Conservation (phyloP, 2,797 vertebrate genomes). For the Coccyzus lansbergi region DNA sequence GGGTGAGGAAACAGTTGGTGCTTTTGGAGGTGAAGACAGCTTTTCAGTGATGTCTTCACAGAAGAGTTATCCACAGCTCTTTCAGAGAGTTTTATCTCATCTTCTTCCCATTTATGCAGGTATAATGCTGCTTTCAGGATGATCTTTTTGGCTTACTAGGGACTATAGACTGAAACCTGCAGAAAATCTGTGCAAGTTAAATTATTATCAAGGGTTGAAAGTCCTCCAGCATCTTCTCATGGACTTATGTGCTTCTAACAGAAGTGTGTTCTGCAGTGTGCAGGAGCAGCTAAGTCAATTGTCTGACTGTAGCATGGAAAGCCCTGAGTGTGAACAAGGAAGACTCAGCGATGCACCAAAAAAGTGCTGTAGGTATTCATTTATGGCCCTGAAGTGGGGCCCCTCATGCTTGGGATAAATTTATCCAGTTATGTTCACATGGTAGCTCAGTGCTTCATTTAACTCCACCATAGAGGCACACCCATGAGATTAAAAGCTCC, state of each 20-base stretch:
- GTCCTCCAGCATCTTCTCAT: not conserved
- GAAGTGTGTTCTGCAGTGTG: not conserved
- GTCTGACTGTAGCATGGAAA: not conserved
- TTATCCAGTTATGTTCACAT: not conserved
- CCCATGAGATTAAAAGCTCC: not conserved
- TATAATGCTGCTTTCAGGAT: not conserved
- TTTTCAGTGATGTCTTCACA: not conserved
- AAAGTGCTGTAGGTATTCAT: not conserved
- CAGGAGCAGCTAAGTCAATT: not conserved
- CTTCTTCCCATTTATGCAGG: not conserved
- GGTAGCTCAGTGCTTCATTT: not conserved
- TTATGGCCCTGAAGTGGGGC: not conserved
- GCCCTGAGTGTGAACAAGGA: not conserved
- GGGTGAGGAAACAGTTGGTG: constrained; percentile 16
- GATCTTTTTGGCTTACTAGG: not conserved
- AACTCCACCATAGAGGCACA: not conserved
- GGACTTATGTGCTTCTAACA: not conserved
- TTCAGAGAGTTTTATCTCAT: not conserved
- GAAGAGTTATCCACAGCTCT: not conserved
- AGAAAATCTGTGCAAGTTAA: not conserved
- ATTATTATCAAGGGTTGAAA: not conserved
- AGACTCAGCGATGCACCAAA: not conserved
- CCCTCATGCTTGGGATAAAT: not conserved
- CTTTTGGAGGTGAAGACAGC: not conserved
- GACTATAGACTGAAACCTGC: not conserved